phyloP scores from a whole-genome alignment of 1,140 invertebrate species.

The Dendroctonus valens region DNA sequence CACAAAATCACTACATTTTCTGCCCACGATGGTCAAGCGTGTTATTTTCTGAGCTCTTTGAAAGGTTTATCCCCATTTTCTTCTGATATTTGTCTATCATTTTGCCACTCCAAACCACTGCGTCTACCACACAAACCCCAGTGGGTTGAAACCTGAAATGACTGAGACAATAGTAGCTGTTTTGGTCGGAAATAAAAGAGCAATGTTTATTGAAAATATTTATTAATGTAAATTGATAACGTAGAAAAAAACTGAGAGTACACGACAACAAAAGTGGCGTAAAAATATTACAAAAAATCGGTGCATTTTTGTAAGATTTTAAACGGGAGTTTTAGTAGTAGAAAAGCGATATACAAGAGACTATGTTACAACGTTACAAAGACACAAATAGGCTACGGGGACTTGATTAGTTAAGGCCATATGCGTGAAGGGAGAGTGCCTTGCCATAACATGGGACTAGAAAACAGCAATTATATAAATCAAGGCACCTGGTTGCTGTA shows the following conservation, averaged over 20 bases:
- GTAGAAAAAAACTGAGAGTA: constrained; percentile 21
- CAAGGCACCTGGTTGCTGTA: constrained; percentile 3
- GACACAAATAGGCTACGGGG: constrained; percentile 2
- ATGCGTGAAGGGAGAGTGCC: not conserved
- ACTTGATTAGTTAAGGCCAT: constrained; percentile 6
- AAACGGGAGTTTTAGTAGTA: constrained; percentile 4
- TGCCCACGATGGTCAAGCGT: too few species aligned
- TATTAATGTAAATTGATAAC: constrained; percentile 31
- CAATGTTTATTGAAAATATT: constrained; percentile 32
- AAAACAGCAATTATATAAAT: constrained; percentile 9
- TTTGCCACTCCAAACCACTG: too few species aligned
- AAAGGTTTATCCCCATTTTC: too few species aligned
- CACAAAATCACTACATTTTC: too few species aligned
- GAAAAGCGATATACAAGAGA: constrained; percentile 14
- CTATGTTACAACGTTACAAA: constrained; percentile 15
- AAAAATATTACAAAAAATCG: constrained; percentile 15
- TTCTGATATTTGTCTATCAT: too few species aligned
- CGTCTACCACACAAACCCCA: too few species aligned
- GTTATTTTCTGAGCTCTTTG: too few species aligned
- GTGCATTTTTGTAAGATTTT: not conserved
- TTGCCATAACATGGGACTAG: constrained; percentile 6
- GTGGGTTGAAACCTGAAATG: too few species aligned
- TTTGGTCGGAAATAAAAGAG: too few species aligned
- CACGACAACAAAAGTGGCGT: constrained; percentile 21
- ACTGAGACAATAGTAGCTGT: too few species aligned